Base-by-base conservation (phyloP, 1,140 invertebrate species). In the Drosophila truncata region DNA sequence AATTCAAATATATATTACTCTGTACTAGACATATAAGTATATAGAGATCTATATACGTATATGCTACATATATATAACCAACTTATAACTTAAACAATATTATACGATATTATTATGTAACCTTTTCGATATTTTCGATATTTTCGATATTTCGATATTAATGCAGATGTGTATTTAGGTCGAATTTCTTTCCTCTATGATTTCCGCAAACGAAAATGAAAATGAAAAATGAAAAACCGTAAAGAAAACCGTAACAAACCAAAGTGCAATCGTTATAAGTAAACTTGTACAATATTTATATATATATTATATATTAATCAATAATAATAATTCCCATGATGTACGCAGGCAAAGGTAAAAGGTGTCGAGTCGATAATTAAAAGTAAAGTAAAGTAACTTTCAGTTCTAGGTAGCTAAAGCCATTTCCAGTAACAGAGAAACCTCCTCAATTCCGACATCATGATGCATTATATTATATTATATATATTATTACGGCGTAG, bases 141-240 rank as follows among this genome's bases (percentile, higher is more conserved):
- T 86, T 86, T 87, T 87, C 76, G 60, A 87, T 88, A 88, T 87
- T 54, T 54, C 50, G 31, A 35, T 35, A 54, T 54, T 84, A 72
- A 87, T 88, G 80, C 80, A 80, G 80, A 87, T 67, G 64, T 80
- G 80, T 87, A 87, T 88, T 87, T 87, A 87, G 84, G 84, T 62
- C 37, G 54, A 83, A 86, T 73, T 87, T 83, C 60, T 77, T 80
- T 67, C 58, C 66, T 57, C 74, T 82, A 78, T 78, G 49, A 74
- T 81, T 76, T 81, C 37, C 57, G 62, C 35, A 78, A 79, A 78
- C 46, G 49, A 52, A 46, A 59, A 62, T 49, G 16, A 52, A 60
- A 50, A 5, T 2, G 23, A 47, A 65, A 59, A 44, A 6, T 6
- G 23, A 54, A 71, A 46, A 1, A n/a, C n/a, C 18, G n/a, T 54